phyloP scores from a whole-genome alignment of 2,888 invertebrate species.

The Lepidonotus clava region DNA sequence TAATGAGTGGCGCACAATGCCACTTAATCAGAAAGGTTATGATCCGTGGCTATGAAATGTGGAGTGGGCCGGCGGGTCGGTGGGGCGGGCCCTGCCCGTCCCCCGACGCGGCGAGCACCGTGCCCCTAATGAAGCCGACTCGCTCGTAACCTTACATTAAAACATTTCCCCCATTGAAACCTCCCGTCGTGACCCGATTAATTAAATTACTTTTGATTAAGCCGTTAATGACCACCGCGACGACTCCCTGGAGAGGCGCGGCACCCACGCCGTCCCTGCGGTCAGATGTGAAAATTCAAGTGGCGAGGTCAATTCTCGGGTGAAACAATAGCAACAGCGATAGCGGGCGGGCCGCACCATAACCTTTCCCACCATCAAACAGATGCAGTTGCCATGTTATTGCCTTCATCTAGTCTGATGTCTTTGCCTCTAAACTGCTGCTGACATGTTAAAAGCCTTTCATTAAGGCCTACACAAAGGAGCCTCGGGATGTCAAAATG shows the following conservation, averaged over 20 bases:
- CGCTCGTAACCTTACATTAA: not conserved
- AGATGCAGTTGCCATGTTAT: conserved; percentile 26
- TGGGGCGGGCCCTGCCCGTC: not conserved
- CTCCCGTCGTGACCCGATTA: conserved; percentile 32
- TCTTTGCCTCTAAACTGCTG: conserved; percentile 28
- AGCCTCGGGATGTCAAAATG: not conserved
- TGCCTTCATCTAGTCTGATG: conserved; percentile 16
- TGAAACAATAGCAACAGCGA: conserved; percentile 24
- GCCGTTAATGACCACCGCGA: conserved; percentile 9
- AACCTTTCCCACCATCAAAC: conserved; percentile 34
- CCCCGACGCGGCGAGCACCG: not conserved
- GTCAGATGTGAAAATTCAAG: conserved; percentile 9
- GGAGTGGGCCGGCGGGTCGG: not conserved
- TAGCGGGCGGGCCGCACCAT: not conserved
- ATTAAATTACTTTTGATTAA: conserved; percentile 42
- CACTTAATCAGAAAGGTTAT: conserved; percentile 38
- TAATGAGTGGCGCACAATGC: not conserved
- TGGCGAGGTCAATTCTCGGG: conserved; percentile 19
- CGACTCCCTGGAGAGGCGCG: not conserved
- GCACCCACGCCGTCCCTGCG: not conserved
- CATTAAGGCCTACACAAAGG: conserved; percentile 35
- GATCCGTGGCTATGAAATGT: conserved; percentile 19
- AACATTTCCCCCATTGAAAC: conserved; percentile 16
- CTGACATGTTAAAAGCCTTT: conserved; percentile 46
- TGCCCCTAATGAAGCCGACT: not conserved